phyloP scores from a whole-genome alignment of 2,113 vertebrate genomes.

The Salvelinus sp. region DNA sequence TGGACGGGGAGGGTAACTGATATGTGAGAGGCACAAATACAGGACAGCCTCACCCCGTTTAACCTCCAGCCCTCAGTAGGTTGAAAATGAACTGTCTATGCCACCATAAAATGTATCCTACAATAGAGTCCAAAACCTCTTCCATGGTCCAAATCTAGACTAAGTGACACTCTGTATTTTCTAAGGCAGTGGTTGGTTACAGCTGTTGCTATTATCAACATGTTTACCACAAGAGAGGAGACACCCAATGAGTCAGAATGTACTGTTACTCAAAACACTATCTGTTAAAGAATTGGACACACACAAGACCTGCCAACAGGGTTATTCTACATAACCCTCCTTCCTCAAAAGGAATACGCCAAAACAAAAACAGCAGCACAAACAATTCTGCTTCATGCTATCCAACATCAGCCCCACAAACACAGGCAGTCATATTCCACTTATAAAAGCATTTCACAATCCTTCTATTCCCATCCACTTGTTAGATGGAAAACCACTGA shows the following conservation, averaged over 20 bases:
- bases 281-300: neutral
- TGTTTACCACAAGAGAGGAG: neutral
- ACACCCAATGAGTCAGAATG: neutral
- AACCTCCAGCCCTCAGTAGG: neutral
- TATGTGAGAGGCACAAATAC: neutral
- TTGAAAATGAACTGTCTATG: neutral
- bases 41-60: neutral
- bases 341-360: constrained; percentile 28
- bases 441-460: constrained; percentile 8
- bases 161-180: too few relatives aligned
- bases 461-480: neutral
- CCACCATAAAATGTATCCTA: too few relatives aligned
- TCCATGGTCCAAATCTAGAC: too few relatives aligned
- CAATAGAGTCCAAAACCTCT: too few relatives aligned
- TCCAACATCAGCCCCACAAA: constrained; percentile 4
- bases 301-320: neutral
- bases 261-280: neutral
- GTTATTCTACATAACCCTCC: constrained; percentile 19
- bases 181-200: too few relatives aligned
- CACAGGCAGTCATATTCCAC: neutral
- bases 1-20: neutral
- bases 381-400: constrained; percentile 19
- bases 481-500: neutral
- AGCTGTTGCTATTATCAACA: too few relatives aligned
- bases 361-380: constrained; percentile 34